Base-by-base conservation (phyloP, 2,888 invertebrate genomes). In the Tricholauxania praeusta region DNA sequence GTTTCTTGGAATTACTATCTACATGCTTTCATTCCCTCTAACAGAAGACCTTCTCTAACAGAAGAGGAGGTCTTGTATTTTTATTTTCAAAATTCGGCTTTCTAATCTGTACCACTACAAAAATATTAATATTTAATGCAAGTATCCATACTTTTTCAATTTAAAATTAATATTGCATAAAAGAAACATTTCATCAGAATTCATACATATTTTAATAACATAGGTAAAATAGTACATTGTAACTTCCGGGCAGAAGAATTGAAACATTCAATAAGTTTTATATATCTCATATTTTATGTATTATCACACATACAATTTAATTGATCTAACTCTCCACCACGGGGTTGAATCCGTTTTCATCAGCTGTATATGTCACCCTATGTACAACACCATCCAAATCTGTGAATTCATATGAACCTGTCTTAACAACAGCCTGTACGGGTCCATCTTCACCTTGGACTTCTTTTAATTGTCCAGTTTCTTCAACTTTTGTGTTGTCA, bases 331-430 rank as follows among this genome's bases (percentile, higher is more conserved):
- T 79, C 64, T 76, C 77, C 47, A 80, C 79, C 55, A 79, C 74
- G 64, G 80, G 80, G 77, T 81, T 79, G 74, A 77, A 81, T 14
- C 81, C 81, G 75, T 78, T 80, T 68, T 82, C 82, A 73, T 82
- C 82, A 60, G 82, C 82, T 59, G 82, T 82, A 52, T 81, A 82
- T 55, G 78, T 81, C 12, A 82, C 82, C 77, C 78, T 79, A 71
- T 82, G 82, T 12, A 78, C 74, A 72, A 74, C 74, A 12, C 82
- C 82, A 51, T 80, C 77, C 12, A 78, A 77, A 71, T 78, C 82
- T 49, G 79, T 78, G 59, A 80, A 82, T 69, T 79, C 78, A 57
- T 80, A 82, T n/a, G 79, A 78, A 39, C 82, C 82, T n/a, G 76
- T 74, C 64, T 80, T 80, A 49, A 82, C 74, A 32, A 81, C 79